Base-by-base conservation (phyloP, 1,140 invertebrate genomes). In the Platyura marginata region DNA sequence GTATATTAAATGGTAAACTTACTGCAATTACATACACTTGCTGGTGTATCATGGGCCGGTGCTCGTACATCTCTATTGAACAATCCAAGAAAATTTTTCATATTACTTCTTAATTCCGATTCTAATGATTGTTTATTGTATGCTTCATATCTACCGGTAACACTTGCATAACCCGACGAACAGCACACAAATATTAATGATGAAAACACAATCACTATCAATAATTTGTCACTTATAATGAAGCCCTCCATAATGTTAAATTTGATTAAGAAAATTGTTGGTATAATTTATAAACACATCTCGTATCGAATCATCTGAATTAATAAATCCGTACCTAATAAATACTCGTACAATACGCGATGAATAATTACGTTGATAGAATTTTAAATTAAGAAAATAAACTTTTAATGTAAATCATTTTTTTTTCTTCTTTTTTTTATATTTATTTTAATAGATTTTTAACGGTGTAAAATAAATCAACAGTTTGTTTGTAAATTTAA, bases 1-100 rank as follows among this genome's bases (percentile, higher is more conserved):
- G n/a, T n/a, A n/a, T n/a, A n/a, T n/a, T n/a, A n/a, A n/a, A n/a
- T n/a, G n/a, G n/a, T n/a, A n/a, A n/a, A 41, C 62, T 58, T 53
- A 65, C 62, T 53, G 50, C 62, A 65, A 37, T 48, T 51, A 44
- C 62, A 65, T 6, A 52, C 34, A 13, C 60, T 56, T 11, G 57
- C 36, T 34, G 62, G 61, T 18, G 61, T 61, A 44, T 65, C 62
- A 49, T 63, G 61, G 40, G 50, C 44, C n/a, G 59, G 57, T 16
- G 57, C 56, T 35, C 54, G 53, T n/a, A 21, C 32, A 33, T 41
- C 13, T 19, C 20, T 18, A 19, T 16, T 20, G 13, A 29, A 8
- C 25, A 37, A n/a, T 11, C 11, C 13, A 34, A n/a, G 16, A 15
- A 13, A 34, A 34, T 34, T 34, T 34, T 15, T 34, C 32, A 34